Conservation (phyloP, 2,888 invertebrate species). For the Glaucopsyche alexis region DNA sequence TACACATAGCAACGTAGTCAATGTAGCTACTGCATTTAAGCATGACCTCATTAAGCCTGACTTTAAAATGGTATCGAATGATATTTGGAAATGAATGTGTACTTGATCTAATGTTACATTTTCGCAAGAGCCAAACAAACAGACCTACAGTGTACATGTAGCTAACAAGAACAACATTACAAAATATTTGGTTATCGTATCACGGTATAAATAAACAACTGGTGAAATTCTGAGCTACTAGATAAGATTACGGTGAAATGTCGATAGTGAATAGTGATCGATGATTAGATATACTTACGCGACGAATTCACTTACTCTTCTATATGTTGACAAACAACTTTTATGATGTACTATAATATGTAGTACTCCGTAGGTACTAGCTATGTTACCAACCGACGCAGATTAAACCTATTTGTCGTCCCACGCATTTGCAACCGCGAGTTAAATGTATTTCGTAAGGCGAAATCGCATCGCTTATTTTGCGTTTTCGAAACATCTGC, state of each 20-base stretch:
- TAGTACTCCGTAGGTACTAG: slow-evolving; percentile 39
- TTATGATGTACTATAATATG: not conserved
- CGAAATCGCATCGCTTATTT: slow-evolving; percentile 77
- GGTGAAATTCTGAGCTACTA: slow-evolving; percentile 57
- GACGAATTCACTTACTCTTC: not conserved
- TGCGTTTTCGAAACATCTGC: slow-evolving; percentile 77
- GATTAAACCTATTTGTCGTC: slow-evolving; percentile 75
- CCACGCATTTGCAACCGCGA: slow-evolving; percentile 74
- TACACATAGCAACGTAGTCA: not conserved
- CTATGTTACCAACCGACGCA: slow-evolving; percentile 54
- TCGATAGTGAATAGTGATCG: slow-evolving; percentile 50
- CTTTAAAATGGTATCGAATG: slow-evolving; percentile 17
- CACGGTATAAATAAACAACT: slow-evolving; percentile 63
- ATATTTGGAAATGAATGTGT: slow-evolving; percentile 20
- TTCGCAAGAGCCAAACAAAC: slow-evolving; percentile 29
- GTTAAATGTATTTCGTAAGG: slow-evolving; percentile 72
- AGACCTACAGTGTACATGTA: slow-evolving; percentile 28
- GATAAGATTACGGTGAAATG: slow-evolving; percentile 72
- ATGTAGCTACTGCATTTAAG: not conserved
- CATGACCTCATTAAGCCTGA: slow-evolving; percentile 10
- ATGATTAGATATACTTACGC: slow-evolving; percentile 29
- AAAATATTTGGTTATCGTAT: slow-evolving; percentile 67
- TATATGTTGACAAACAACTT: not conserved
- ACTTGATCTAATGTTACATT: slow-evolving; percentile 10
- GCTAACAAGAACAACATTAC: slow-evolving; percentile 51